Evolutionary conservation across 2,113 vertebrate species (phyloP), one percentile per base, ranked within the genome.

Genomic region (Bombycilla garrulus): DNA sequence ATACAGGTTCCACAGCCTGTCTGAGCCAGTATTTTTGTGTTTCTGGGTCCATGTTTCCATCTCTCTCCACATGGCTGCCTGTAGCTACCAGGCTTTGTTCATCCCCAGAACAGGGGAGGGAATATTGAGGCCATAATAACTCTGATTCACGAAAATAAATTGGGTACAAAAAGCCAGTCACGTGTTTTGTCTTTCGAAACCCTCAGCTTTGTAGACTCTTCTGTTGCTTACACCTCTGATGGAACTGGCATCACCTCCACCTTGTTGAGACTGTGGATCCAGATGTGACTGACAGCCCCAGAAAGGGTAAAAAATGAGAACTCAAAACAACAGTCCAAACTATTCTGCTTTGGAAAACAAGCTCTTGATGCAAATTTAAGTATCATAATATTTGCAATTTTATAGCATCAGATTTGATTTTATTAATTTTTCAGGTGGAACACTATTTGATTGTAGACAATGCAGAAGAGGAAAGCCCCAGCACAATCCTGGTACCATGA

Each of bases 11-110:
- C 51, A 28, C 35, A 53, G 60, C 20, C 53, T 42, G 33, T 7
- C n/a, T 4, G 2, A 71, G 57, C 5, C 28, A 71, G 3, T 29
- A 5, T 33, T 31, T 78, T 6, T 40, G 4, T 44, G 5, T 35
- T 21, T 51, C 4, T 38, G 5, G n/a, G 11, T 21, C 26, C 10
- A 4, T 51, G 25, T 24, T 57, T 6, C 22, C 3, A 0, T 15
- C 22, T 15, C 31, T 40, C n/a, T 22, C 25, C 24, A 4, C 11
- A 4, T 2, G 3, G 17, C 26, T 71, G 21, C 10, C 51, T 81
- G 18, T 38, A 74, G 31, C 57, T 21, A 44, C 6, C 15, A 73
- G 44, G 13, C 31, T 81, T 70, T 54, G 12, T 20, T 74, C 33
- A 26, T n/a, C 26, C 23, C 14, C 18, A 53, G 22, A 31, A 36